These are phyloP conservation scores for Nicator chloris DNA, from an alignment of 2,113 vertebrate species.

Conservation along the genomic window DNA sequence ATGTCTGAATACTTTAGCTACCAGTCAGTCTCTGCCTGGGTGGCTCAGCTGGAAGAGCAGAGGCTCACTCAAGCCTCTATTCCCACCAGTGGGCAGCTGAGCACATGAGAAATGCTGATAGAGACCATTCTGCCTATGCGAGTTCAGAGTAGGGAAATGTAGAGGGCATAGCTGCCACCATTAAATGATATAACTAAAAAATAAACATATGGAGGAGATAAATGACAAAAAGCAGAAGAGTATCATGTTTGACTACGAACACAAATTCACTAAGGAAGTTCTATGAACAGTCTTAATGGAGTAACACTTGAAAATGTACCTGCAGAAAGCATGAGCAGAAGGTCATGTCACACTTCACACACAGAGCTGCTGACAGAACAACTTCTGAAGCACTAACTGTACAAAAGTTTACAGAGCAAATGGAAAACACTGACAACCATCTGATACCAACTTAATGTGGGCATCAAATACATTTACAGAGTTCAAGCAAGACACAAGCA, in stretches of 20 bases:
- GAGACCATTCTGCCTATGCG: rapidly evolving
- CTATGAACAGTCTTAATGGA: background rate
- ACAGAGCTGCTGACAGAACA: background rate
- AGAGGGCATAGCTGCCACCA: background rate
- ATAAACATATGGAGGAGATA: background rate
- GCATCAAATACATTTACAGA: background rate
- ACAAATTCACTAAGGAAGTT: background rate
- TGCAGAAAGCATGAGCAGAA: background rate
- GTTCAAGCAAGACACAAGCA: background rate
- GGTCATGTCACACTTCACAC: background rate
- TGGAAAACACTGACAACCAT: background rate
- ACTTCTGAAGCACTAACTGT: background rate
- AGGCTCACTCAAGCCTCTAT: background rate
- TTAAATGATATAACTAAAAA: background rate
- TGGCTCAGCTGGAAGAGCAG: background rate
- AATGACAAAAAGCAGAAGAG: background rate
- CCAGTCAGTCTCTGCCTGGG: background rate
- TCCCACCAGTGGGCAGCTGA: background rate
- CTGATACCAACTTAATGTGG: background rate
- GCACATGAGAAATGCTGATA: background rate
- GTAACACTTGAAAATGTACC: background rate
- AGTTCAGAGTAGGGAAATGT: background rate
- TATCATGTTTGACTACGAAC: background rate
- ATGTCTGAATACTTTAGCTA: background rate
- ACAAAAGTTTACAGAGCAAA: background rate